These are phyloP conservation scores for Halictus quadricinctus DNA, from an alignment of 2,888 invertebrate species.

Conservation along the genomic window DNA sequence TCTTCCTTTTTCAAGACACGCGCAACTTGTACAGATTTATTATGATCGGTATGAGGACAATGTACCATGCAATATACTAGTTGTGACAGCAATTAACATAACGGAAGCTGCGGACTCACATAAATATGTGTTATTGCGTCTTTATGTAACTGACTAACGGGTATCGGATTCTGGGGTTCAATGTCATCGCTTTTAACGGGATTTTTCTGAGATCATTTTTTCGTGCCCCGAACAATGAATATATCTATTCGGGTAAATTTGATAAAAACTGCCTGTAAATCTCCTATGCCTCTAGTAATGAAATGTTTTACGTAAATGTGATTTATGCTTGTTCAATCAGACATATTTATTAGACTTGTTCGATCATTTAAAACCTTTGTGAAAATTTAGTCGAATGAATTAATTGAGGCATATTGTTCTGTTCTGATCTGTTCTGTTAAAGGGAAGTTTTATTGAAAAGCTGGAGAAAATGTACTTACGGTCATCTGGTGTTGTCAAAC, in stretches of 20 bases:
- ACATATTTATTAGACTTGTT: not conserved
- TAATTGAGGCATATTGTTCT: not conserved
- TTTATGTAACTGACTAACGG: conserved; percentile 28
- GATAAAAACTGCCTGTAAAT: not conserved
- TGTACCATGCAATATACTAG: not conserved
- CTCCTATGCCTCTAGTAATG: not conserved
- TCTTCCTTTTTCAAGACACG: conserved; percentile 8
- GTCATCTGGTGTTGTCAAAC: conserved; percentile 45
- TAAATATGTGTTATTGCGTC: not conserved
- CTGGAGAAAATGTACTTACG: conserved; percentile 52
- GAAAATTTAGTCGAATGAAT: not conserved
- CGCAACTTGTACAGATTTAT: not conserved
- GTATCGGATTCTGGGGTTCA: not conserved
- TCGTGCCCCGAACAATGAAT: not conserved
- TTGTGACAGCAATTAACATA: conserved; percentile 15
- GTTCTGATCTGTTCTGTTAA: not conserved
- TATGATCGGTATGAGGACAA: not conserved
- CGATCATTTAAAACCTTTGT: not conserved
- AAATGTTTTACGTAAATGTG: not conserved
- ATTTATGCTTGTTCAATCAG: not conserved
- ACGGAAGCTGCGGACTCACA: not conserved
- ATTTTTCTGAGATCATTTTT: not conserved
- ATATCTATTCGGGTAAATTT: not conserved
- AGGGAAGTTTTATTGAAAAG: not conserved
- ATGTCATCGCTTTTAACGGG: not conserved